Base-by-base conservation (phyloP, 2,113 vertebrate genomes). In the Sprattus sprattus region DNA sequence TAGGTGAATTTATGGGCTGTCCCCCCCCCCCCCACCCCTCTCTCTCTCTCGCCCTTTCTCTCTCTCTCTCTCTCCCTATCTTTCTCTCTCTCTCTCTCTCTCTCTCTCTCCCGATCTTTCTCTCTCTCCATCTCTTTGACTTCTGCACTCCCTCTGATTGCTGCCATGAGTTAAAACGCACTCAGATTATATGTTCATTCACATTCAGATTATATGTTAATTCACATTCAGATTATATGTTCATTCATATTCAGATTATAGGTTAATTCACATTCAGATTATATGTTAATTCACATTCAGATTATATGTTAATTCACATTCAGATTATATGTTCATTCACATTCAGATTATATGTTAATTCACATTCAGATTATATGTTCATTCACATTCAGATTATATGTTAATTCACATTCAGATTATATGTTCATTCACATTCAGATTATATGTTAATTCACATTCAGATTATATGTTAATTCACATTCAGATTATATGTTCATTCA, bases 81-180 rank as follows among this genome's bases (percentile, higher is more conserved):
- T 25, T 3, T 39, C 25, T 75, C 9, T 75, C 28, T 71, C 0
- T 28, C 25, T 13, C 6, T 71, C 10, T 28, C 8, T 13, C 9
- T 67, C 39, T 39, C 39, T 39, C 39, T 60, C 6, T 25, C n/a
- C 64, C 9, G 28, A 15, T 15, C 9, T 32, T 16, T 3, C 64
- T 67, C 64, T 25, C n/a, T 28, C 22, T 28, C 25, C 11, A 25
- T 71, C 64, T 13, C 25, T 78, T 32, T 39, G 1, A 5, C 71
- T 78, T 32, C 11, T 32, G 11, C 13, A 15, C 32, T 78, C 16
- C 11, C 32, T 78, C 28, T 2, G 15, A 2, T 78, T 89, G 78
- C 81, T 7, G 44, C 83, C 81, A 60, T 81, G 85, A 85, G 86
- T 71, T 52, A 45, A 83, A 89, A 85, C 60, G 60, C 54, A 71